Evolutionary conservation across 2,888 invertebrate genomes (phyloP), one percentile per base, ranked within the genome.

Genomic region (Lepidochitona cinerea): DNA sequence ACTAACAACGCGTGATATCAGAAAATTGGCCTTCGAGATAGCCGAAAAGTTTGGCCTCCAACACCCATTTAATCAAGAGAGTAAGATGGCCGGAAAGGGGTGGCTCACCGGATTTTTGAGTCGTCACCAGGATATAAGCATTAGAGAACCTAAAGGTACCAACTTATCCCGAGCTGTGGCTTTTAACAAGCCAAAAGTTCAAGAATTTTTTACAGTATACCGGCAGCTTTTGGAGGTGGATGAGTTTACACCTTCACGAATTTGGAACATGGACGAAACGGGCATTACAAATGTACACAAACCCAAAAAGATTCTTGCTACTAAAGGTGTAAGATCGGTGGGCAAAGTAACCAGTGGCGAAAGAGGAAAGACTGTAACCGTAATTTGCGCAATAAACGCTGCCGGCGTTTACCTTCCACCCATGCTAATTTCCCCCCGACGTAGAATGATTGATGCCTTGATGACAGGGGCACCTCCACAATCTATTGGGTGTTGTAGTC

Each of bases 381-480:
- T 81, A 18, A 33, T 79, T 1, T 79, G 79, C 68, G 72, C 77
- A 18, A 71, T 78, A 65, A 84, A 70, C 59, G 79, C 78, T 5
- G 68, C 76, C 12, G 79, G 81, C 35, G 71, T 23, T 14, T 78
- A 68, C 53, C n/a, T 84, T 36, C 81, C 81, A n/a, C 81, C 81
- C 4, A 74, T 83, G 75, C 66, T 76, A 9, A 75, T n/a, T n/a
- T n/a, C n/a, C n/a, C n/a, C n/a, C n/a, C n/a, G n/a, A n/a, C n/a
- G n/a, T n/a, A n/a, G n/a, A n/a, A n/a, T n/a, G n/a, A n/a, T n/a
- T n/a, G n/a, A n/a, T n/a, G n/a, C n/a, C n/a, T n/a, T n/a, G n/a
- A n/a, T 84, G 74, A 79, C 83, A 70, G 84, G 83, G 36, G 83
- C 86, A 29, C 87, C 88, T 69, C 78, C 85, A 53, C 85, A 84